phyloP scores from a whole-genome alignment of 35 echinoderm and acorn worm genomes.

The Apostichopus californicus region DNA sequence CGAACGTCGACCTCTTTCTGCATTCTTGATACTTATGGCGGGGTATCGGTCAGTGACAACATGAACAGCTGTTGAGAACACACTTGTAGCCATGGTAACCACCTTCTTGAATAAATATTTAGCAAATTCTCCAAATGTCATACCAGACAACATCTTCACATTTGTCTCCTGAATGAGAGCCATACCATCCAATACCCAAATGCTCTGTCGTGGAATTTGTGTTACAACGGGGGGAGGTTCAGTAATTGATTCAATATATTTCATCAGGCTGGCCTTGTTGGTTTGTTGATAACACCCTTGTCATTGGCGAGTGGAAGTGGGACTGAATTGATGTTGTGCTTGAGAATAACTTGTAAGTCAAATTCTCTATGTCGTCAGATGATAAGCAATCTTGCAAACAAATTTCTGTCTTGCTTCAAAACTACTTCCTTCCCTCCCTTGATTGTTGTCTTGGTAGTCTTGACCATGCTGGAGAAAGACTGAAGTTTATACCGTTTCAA shows the following conservation, averaged over 20 bases:
- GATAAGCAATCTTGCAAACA: constrained; percentile 65
- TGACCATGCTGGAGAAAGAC: constrained; percentile 36
- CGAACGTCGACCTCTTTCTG: constrained; percentile 36
- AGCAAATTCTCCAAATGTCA: no score
- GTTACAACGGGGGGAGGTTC: background rate
- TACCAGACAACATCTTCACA: constrained; percentile 22
- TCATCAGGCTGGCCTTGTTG: constrained; percentile 54
- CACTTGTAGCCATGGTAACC: constrained; percentile 30
- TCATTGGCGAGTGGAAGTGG: constrained; percentile 54
- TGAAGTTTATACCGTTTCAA: constrained; percentile 19
- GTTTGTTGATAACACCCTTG: constrained; percentile 58
- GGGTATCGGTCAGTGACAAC: constrained; percentile 72
- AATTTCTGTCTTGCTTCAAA: constrained; percentile 53
- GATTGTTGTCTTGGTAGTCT: background rate
- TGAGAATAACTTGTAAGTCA: constrained; percentile 48
- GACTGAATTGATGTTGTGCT: constrained; percentile 40
- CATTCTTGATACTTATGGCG: constrained; percentile 53
- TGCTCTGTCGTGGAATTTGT: constrained; percentile 45
- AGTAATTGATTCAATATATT: constrained; percentile 32
- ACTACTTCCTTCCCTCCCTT: background rate
- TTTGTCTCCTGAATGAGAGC: constrained; percentile 64
- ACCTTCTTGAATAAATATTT: constrained; percentile 49
- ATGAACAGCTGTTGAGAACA: constrained; percentile 31
- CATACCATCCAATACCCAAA: constrained; percentile 72
- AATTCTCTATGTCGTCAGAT: constrained; percentile 52